Evolutionary conservation across 2,797 vertebrate genomes (phyloP).

Genomic region (Chaenodraco wilsoni): DNA sequence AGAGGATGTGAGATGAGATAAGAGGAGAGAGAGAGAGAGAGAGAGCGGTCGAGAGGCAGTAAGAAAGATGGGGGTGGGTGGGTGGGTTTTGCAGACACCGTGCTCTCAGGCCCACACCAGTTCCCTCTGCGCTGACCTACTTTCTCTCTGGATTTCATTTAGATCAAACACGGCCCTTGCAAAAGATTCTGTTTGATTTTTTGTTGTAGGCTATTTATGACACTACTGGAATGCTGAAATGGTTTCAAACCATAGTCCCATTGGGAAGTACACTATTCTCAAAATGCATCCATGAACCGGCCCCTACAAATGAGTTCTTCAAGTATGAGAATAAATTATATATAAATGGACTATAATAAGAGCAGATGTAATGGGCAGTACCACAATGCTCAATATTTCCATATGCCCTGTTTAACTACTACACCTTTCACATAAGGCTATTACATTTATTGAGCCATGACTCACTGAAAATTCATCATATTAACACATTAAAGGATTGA

Average conservation of each 20-base stretch:
- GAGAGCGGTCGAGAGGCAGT: slow-evolving; percentile 32
- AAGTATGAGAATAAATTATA: slow-evolving; percentile 34
- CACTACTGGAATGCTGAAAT: slow-evolving; percentile 66
- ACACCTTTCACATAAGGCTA: not conserved
- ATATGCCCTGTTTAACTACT: slow-evolving; percentile 17
- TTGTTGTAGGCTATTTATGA: slow-evolving; percentile 79
- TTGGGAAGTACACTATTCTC: slow-evolving; percentile 60
- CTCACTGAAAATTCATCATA: slow-evolving; percentile 29
- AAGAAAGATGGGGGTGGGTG: slow-evolving; percentile 66
- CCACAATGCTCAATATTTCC: not conserved
- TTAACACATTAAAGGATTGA: slow-evolving; percentile 6
- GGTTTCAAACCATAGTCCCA: slow-evolving; percentile 63
- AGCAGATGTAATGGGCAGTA: slow-evolving; percentile 27
- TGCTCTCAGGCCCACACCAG: slow-evolving; percentile 82
- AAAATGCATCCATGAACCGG: slow-evolving; percentile 45
- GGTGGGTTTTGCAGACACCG: slow-evolving; percentile 71
- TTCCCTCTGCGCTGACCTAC: slow-evolving; percentile 83
- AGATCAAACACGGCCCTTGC: slow-evolving; percentile 77
- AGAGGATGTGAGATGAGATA: slow-evolving; percentile 47
- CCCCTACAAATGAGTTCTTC: slow-evolving; percentile 22
- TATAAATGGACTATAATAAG: slow-evolving; percentile 9
- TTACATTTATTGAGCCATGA: slow-evolving; percentile 21
- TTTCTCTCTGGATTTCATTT: slow-evolving; percentile 83
- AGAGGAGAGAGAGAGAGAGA: slow-evolving; percentile 16
- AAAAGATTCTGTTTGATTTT: slow-evolving; percentile 77